Evolutionary conservation across 1,140 invertebrate species (phyloP).

Genomic region (Aphelenchoides fujianensis): DNA sequence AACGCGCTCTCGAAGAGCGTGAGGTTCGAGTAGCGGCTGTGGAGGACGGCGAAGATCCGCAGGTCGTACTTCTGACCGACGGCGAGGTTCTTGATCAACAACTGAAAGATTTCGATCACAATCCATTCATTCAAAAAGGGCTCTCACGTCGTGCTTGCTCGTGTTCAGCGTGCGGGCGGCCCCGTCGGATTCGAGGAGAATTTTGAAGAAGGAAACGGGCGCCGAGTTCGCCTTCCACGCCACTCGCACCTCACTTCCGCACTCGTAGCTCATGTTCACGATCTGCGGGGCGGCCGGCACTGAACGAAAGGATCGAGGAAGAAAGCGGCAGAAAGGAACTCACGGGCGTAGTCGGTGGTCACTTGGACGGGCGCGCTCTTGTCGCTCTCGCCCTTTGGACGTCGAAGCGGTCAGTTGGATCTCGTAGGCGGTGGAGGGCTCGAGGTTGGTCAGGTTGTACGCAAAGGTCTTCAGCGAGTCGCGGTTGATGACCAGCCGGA

Average conservation of each 20-base stretch:
- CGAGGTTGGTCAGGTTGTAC: constrained; percentile 50
- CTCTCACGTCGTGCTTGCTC: neutral
- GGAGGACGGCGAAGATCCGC: constrained; percentile 15
- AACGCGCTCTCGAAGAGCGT: constrained; percentile 34
- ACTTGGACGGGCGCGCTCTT: constrained; percentile 48
- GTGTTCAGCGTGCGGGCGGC: neutral
- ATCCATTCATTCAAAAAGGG: neutral
- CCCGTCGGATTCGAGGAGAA: constrained; percentile 13
- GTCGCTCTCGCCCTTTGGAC: constrained; percentile 52
- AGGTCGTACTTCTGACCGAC: constrained; percentile 17
- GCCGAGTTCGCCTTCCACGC: constrained; percentile 23
- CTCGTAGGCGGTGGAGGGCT: constrained; percentile 46
- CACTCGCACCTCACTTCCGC: constrained; percentile 30
- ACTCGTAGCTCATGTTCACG: constrained; percentile 40
- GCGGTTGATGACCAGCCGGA: constrained; percentile 40
- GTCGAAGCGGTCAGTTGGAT: constrained; percentile 52
- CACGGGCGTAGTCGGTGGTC: constrained; percentile 46
- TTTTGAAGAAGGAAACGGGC: constrained; percentile 16
- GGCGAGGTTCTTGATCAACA: constrained; percentile 30
- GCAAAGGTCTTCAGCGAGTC: constrained; percentile 42
- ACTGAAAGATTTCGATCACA: constrained; percentile 17
- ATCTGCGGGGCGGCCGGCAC: constrained; percentile 38
- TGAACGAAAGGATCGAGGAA: constrained; percentile 36
- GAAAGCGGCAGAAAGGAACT: no score
- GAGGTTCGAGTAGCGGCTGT: constrained; percentile 22